These are phyloP conservation scores for Drosophila ironensis DNA, from an alignment of 1,140 invertebrate genomes.

Conservation along the genomic window DNA sequence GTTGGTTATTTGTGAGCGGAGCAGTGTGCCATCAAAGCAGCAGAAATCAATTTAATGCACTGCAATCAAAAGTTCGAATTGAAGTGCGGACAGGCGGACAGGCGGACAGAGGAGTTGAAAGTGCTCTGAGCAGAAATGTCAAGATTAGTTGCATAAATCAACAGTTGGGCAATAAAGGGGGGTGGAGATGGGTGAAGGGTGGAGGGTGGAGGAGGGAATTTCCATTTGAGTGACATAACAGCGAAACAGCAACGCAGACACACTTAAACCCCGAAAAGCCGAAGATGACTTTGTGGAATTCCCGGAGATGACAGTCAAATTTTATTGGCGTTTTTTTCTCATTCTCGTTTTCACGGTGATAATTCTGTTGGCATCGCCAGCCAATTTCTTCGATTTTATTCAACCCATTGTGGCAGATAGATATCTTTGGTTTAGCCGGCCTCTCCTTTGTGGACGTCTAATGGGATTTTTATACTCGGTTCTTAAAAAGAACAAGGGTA, in stretches of 20 bases:
- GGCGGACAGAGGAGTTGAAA: constrained; percentile 45
- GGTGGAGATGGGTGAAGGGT: background rate
- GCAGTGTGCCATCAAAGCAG: constrained; percentile 4
- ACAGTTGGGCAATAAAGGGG: background rate
- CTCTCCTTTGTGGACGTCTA: too few relatives aligned
- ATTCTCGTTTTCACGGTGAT: background rate
- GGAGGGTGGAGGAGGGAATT: background rate
- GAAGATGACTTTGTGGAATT: constrained; percentile 18
- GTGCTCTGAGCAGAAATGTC: constrained; percentile 27
- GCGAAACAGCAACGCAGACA: too few relatives aligned
- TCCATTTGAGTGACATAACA: constrained; percentile 18
- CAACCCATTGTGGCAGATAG: background rate
- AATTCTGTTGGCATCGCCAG: background rate
- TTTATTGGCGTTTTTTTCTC: background rate
- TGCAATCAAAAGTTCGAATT: constrained; percentile 76
- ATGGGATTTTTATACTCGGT: background rate
- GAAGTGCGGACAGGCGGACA: constrained; percentile 36
- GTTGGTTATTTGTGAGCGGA: constrained; percentile 22
- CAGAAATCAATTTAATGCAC: constrained; percentile 78
- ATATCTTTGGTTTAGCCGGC: too few relatives aligned
- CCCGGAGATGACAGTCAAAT: constrained; percentile 4
- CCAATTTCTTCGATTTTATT: background rate
- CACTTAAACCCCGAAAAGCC: constrained; percentile 3
- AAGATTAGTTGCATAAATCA: constrained; percentile 48
- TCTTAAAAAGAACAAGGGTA: too few relatives aligned